Percentiles rank a stretch among this genome's conserved stretches.
phyloP scores from a whole-genome alignment of 2,888 invertebrate genomes.

The Teinopalpus imperialis region DNA sequence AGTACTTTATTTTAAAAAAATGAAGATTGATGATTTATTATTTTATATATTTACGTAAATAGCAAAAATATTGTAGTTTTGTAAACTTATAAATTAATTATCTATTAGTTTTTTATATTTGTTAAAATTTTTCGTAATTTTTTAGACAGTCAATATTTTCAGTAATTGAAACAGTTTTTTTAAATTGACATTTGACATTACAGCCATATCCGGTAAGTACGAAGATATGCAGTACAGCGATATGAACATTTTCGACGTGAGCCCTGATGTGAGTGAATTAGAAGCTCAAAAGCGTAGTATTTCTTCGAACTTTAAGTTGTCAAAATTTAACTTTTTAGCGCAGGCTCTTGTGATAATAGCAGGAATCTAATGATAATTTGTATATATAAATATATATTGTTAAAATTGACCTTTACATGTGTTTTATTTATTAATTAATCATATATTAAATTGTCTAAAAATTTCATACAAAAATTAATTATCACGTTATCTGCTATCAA shows the following conservation, averaged over 20 bases:
- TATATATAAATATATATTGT: conserved; percentile 75
- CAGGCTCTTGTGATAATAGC: conserved; percentile 54
- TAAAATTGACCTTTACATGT: conserved; percentile 42
- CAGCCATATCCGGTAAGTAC: conserved; percentile 73
- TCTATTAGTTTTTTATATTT: too few species aligned
- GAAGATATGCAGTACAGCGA: conserved; percentile 77
- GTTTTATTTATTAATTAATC: conserved; percentile 1
- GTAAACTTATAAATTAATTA: too few species aligned
- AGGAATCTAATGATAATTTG: conserved; percentile 69
- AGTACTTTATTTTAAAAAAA: conserved; percentile 56
- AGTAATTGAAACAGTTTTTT: too few species aligned
- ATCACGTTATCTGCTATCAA: too few species aligned
- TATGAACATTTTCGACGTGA: conserved; percentile 63
- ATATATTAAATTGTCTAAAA: background rate
- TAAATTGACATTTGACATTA: too few species aligned
- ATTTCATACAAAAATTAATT: too few species aligned
- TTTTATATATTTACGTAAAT: background rate
- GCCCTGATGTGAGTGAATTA: conserved; percentile 70
- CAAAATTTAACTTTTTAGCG: conserved; percentile 38
- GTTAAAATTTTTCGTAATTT: too few species aligned
- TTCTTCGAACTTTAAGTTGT: conserved; percentile 32
- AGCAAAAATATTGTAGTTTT: too few species aligned
- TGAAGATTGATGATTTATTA: too few species aligned
- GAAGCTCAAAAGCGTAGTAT: conserved; percentile 70
- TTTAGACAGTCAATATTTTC: too few species aligned